Evolutionary conservation across 2,888 invertebrate species (phyloP).

Genomic region (Cerastis rubricosa): DNA sequence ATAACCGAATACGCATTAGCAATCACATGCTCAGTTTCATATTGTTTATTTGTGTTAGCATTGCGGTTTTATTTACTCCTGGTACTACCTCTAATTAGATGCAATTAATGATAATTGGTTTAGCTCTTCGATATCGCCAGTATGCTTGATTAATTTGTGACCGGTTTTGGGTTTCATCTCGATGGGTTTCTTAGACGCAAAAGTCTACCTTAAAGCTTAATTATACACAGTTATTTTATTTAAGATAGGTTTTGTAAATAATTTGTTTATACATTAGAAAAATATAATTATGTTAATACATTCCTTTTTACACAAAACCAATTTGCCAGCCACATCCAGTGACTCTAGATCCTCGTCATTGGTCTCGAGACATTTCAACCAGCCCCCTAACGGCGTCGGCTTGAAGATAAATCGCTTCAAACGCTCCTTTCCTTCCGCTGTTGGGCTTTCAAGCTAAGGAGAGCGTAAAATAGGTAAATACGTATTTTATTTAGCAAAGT

Average conservation of each 20-base stretch:
- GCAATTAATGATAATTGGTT: not conserved
- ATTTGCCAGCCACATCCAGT: constrained; percentile 38
- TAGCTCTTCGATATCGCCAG: not conserved
- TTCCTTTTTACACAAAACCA: not conserved
- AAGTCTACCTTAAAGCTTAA: not conserved
- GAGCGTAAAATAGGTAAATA: constrained; percentile 80
- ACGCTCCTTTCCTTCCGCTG: constrained; percentile 76
- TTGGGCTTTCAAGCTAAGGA: constrained; percentile 75
- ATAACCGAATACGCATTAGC: not conserved
- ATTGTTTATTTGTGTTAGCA: constrained; percentile 14
- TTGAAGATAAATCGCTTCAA: constrained; percentile 78
- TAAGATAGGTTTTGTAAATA: not conserved
- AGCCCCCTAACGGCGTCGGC: constrained; percentile 74
- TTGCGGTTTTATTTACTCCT: not conserved
- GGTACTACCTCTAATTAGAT: not conserved
- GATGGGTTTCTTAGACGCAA: not conserved
- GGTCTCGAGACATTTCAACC: constrained; percentile 66
- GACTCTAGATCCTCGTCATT: constrained; percentile 26
- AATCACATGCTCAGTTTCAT: constrained; percentile 4
- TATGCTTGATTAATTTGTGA: not conserved
- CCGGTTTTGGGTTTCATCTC: not conserved
- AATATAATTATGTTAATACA: not conserved
- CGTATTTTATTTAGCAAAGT: constrained; percentile 77
- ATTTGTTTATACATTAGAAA: not conserved
- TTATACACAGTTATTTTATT: not conserved